A percentile compares a stretch with the other conserved stretches of the same genome.
phyloP scores from a whole-genome alignment of 2,888 invertebrate genomes.

The Apotomis capreana region DNA sequence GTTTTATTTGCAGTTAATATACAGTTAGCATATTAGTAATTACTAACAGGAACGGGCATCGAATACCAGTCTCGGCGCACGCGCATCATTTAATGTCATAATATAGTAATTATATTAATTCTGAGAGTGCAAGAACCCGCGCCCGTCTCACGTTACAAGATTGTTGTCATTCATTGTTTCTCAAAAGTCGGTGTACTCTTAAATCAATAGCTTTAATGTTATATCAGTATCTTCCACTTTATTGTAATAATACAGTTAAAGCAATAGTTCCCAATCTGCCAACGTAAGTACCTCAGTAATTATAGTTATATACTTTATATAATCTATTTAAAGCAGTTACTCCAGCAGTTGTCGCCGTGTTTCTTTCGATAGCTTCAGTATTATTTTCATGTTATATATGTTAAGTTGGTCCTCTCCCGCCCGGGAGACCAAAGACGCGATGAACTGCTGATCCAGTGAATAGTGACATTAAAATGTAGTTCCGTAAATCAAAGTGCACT shows the following conservation, averaged over 20 bases:
- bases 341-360: conserved; percentile 21
- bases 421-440: conserved; percentile 42
- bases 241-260: conserved; percentile 68
- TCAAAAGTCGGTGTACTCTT: conserved; percentile 72
- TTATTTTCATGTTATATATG: conserved; percentile 59
- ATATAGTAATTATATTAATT: not conserved
- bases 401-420: conserved; percentile 43
- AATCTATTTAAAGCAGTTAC: conserved; percentile 38
- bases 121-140: not conserved
- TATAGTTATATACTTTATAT: conserved; percentile 55
- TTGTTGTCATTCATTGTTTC: conserved; percentile 53
- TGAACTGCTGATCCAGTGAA: conserved; percentile 51
- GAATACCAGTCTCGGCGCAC: not conserved
- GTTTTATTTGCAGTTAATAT: conserved; percentile 44
- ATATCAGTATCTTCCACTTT: conserved; percentile 79
- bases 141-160: conserved; percentile 43
- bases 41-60: conserved; percentile 36
- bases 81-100: conserved; percentile 2
- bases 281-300: conserved; percentile 76
- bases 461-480: conserved; percentile 70
- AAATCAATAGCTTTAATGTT: conserved; percentile 80
- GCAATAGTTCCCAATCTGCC: conserved; percentile 79
- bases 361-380: conserved; percentile 32
- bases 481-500: conserved; percentile 82
- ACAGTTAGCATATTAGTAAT: conserved; percentile 45